Evolutionary conservation across 2,113 vertebrate species (phyloP).

Genomic region (Hystrix cristata): DNA sequence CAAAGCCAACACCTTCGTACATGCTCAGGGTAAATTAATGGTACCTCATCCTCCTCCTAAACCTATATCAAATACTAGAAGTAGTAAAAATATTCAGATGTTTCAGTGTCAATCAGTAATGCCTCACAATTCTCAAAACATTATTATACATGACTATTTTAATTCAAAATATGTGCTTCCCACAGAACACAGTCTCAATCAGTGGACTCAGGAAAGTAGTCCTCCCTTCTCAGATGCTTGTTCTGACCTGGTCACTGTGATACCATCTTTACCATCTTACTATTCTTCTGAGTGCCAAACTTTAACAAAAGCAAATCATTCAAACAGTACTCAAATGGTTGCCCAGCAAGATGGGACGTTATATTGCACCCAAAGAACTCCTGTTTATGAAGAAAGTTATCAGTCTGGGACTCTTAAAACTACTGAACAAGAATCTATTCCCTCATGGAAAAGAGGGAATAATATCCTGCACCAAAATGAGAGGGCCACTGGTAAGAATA

Average conservation of each 20-base stretch:
- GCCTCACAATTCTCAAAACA: conserved; percentile 76
- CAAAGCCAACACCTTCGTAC: conserved; percentile 86
- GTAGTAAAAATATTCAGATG: conserved; percentile 57
- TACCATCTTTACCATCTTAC: conserved; percentile 79
- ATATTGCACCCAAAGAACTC: conserved; percentile 76
- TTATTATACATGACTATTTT: conserved; percentile 60
- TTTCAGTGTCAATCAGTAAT: conserved; percentile 68
- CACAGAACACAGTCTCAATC: conserved; percentile 76
- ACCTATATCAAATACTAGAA: conserved; percentile 73
- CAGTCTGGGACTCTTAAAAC: conserved; percentile 87
- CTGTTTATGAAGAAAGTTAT: conserved; percentile 83
- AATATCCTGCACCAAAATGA: conserved; percentile 87
- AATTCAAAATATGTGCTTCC: conserved; percentile 73
- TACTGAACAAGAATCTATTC: conserved; percentile 92
- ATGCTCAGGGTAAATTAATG: conserved; percentile 87
- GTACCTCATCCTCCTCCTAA: conserved; percentile 90
- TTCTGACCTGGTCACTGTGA: conserved; percentile 77
- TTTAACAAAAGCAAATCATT: conserved; percentile 75
- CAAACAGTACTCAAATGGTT: conserved; percentile 59
- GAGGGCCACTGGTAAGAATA: conserved; percentile 84
- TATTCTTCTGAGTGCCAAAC: conserved; percentile 75
- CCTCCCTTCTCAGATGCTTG: conserved; percentile 65
- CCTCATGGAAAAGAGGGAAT: conserved; percentile 87
- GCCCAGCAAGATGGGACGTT: conserved; percentile 77
- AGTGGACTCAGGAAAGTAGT: conserved; percentile 71